Conservation (phyloP, 2,888 invertebrate species). For the Orthosia gracilis region DNA sequence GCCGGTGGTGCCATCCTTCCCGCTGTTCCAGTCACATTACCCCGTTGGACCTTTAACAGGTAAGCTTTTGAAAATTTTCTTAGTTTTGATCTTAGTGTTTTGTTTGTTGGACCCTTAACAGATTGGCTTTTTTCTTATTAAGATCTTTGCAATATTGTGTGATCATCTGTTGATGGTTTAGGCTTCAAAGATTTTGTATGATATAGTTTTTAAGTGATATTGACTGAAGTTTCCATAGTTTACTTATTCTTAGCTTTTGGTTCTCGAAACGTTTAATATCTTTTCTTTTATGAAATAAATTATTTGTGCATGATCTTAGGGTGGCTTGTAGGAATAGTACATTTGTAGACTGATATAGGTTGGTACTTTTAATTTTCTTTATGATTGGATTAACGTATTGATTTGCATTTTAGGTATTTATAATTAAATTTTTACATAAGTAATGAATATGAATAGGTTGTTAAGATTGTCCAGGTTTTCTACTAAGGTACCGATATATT, state of each 20-base stretch:
- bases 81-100: neutral
- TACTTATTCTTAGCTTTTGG: neutral
- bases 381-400: no score
- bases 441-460: no score
- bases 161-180: neutral
- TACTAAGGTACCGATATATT: neutral
- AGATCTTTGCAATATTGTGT: neutral
- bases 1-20: conserved; percentile 92
- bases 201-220: neutral
- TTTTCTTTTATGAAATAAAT: neutral
- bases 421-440: no score
- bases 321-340: neutral
- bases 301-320: neutral
- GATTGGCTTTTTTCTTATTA: conserved; percentile 74
- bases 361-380: neutral
- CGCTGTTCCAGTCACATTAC: conserved; percentile 93
- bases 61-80: conserved; percentile 66
- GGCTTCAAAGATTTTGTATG: conserved; percentile 18
- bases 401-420: no score
- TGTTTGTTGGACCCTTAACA: conserved; percentile 85
- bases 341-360: neutral
- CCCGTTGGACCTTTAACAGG: conserved; percentile 88
- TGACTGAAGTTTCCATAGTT: neutral
- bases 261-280: neutral
- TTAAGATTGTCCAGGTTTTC: no score